These are phyloP conservation scores for Eudasyphora cyanicolor DNA, from an alignment of 2,888 invertebrate species.

Conservation along the genomic window DNA sequence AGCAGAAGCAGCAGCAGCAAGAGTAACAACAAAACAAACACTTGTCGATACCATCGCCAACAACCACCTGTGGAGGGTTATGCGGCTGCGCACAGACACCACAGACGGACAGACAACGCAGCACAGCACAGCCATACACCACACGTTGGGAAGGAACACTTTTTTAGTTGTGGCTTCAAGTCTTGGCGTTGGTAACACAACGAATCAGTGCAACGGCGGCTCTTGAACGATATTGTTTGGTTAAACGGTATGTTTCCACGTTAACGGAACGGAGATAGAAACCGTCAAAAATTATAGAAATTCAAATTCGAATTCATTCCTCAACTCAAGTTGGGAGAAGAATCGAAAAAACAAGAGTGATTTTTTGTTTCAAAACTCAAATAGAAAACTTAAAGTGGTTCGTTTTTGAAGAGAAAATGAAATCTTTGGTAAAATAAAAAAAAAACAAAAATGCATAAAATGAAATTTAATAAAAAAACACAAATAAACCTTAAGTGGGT, in stretches of 20 bases:
- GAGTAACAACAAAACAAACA: conserved; percentile 48
- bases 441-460: background rate
- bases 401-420: background rate
- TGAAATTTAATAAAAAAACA: background rate
- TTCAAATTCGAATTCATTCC: background rate
- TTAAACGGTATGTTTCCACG: conserved; percentile 68
- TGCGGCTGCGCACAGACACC: conserved; percentile 62
- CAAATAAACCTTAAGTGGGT: background rate
- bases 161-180: conserved; percentile 59
- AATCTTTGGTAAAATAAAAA: background rate
- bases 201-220: conserved; percentile 79
- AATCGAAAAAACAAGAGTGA: background rate
- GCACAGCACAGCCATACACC: background rate
- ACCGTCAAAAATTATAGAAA: conserved; percentile 8
- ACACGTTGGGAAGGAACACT: conserved; percentile 1
- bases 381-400: conserved; percentile 28
- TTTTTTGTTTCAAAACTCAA: conserved; percentile 60
- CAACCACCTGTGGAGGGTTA: conserved; percentile 65
- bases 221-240: conserved; percentile 79
- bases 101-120: background rate
- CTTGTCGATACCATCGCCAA: conserved; percentile 40
- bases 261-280: conserved; percentile 6
- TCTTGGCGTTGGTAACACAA: conserved; percentile 71
- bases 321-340: too few species aligned
- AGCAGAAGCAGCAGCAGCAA: background rate